A percentile compares a stretch with the other conserved stretches of the same genome.
Conservation (phyloP, 2,113 vertebrate species). For the Alaudala cheleensis region DNA sequence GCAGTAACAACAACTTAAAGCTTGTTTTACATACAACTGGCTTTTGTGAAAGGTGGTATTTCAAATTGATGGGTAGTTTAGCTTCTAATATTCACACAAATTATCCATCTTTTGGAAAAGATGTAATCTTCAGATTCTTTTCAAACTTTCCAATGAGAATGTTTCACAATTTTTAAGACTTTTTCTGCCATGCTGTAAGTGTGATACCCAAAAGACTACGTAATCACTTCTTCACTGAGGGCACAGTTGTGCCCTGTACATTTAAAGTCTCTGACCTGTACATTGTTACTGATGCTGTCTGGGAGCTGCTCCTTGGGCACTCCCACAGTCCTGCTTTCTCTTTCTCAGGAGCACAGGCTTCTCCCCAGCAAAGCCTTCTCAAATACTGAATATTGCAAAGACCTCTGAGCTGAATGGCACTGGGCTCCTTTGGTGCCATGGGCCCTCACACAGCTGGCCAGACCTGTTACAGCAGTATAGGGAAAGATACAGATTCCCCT, state of each 20-base stretch:
- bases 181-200: background rate
- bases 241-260: background rate
- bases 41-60: background rate
- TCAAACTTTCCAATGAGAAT: background rate
- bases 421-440: fast-evolving
- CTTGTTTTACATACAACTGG: background rate
- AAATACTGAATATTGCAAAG: background rate
- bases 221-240: background rate
- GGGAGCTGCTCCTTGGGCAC: background rate
- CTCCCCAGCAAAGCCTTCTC: background rate
- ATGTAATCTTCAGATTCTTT: background rate
- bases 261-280: background rate
- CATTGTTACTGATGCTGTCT: too few relatives aligned
- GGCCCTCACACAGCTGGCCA: fast-evolving
- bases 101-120: background rate
- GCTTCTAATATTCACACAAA: background rate
- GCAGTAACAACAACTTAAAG: background rate
- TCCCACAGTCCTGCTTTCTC: background rate
- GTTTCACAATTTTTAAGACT: background rate
- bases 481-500: background rate
- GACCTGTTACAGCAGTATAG: background rate
- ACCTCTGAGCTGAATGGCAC: background rate
- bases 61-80: background rate
- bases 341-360: fast-evolving
- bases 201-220: background rate